Base-by-base conservation (phyloP, 2,888 invertebrate species). In the Neria commutata region DNA sequence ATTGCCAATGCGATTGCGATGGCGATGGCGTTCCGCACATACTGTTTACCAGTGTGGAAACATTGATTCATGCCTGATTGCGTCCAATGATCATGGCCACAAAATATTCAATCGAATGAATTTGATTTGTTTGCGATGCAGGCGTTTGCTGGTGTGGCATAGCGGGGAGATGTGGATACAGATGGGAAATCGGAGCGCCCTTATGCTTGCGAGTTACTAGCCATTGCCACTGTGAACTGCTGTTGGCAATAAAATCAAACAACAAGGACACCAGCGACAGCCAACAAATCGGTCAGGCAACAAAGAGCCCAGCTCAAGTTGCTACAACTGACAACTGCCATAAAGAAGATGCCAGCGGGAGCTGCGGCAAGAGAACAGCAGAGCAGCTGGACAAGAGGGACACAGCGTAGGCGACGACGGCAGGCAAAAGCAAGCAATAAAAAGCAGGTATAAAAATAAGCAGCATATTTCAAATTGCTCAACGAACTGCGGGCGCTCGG, bases 21-120 rank as follows among this genome's bases (percentile, higher is more conserved):
- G 37, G n/a, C 37, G 17, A 21, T 42, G 42, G 21, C 17, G 4
- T 19, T 17, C 21, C 21, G 19, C 21, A 21, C 19, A 5, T 57
- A 66, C 59, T 66, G 64, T 64, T 67, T 67, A 67, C 63, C 67
- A 64, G 61, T 65, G 64, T 64, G 64, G 64, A 68, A 68, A 62
- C 62, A 66, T 67, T 68, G 63, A 62, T 67, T 65, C 58, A 63
- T 55, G 58, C 61, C 55, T 61, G 63, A 67, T 66, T 68, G 63
- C 63, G 42, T 64, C 25, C 54, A 61, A 61, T 60, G 60, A 61
- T 65, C 59, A 61, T 65, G 64, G 66, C 62, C 61, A 64, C 63
- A 64, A 64, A 63, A 63, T 55, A 63, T 63, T 63, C 60, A 64
- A 66, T 64, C 59, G 54, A 60, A 63, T 61, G 62, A 56, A 60